These are phyloP conservation scores for Drosophila miranda DNA, from an alignment of 1,140 invertebrate genomes.

Conservation along the genomic window DNA sequence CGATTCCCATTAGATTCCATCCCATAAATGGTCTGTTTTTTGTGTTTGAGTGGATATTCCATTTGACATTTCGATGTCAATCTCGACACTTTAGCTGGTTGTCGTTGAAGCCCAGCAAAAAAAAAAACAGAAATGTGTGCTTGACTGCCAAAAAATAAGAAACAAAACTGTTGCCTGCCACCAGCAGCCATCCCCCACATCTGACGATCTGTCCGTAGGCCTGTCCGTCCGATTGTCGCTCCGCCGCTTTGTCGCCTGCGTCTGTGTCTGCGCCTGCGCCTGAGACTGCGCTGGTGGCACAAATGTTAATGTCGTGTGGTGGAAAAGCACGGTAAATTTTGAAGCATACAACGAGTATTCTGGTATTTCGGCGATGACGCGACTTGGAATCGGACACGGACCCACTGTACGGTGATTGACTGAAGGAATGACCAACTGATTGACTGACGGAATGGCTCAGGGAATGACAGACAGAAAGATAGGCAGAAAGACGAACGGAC, in stretches of 20 bases:
- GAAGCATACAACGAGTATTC: conserved; percentile 47
- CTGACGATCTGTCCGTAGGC: conserved; percentile 4
- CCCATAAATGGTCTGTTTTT: background rate
- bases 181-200: conserved; percentile 4
- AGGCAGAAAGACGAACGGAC: conserved; percentile 33
- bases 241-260: background rate
- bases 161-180: conserved; percentile 19
- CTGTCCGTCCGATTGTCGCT: conserved; percentile 21
- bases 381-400: conserved; percentile 34
- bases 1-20: no score
- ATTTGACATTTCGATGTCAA: conserved; percentile 2
- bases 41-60: no score
- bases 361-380: conserved; percentile 46
- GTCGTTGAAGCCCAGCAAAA: background rate
- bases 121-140: conserved; percentile 20
- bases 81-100: conserved; percentile 7
- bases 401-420: conserved; percentile 21
- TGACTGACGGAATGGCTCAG: conserved; percentile 20
- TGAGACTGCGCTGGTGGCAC: conserved; percentile 54
- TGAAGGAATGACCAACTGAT: conserved; percentile 24
- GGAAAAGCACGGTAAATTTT: conserved; percentile 33
- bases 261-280: conserved; percentile 27
- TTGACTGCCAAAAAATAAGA: conserved; percentile 39
- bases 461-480: conserved; percentile 24
- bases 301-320: conserved; percentile 68